Evolutionary conservation across 1,140 invertebrate genomes (phyloP), one percentile per base, ranked within the genome.

Genomic region (Drosophila pandora): DNA sequence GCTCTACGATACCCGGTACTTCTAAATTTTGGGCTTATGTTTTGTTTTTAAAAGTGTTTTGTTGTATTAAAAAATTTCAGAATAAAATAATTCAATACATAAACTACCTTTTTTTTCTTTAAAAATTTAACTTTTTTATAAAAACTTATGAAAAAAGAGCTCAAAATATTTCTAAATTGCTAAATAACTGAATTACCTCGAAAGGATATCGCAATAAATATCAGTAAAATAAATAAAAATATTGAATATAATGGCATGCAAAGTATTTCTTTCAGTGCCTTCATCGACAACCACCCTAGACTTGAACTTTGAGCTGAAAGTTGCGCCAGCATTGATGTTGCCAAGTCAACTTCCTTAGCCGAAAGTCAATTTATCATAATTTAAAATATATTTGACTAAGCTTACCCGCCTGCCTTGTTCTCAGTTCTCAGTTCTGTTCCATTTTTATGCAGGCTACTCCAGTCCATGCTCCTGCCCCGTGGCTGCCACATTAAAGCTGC

Each of bases 361-460:
- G 61, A 75, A 71, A 84, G 81, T 83, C 82, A 71, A 87, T 87
- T 87, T 79, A 87, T 79, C 79, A 87, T 83, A 76, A 83, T 79
- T 82, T 79, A 62, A 78, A 76, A 82, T 76, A 79, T 76, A 82
- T 82, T 74, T 82, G 49, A 70, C 74, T 71, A 65, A 57, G 47
- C 74, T 57, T 48, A n/a, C 1, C 21, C 41, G 22, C 13, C 3
- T 10, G 22, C 34, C 3, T n/a, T 25, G 9, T 28, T 48, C 57
- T 43, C 13, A 58, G 25, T 28, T 6, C 25, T 28, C 25, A 28
- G 25, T 28, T 30, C 12, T 23, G 21, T n/a, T 21, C 22, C 62
- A 17, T 37, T 17, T 62, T 64, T 49, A 43, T 60, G 61, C 49
- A 21, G 55, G 48, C 17, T n/a, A 25, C 32, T 32, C 9, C 9